Base-by-base conservation (phyloP, 2,113 vertebrate genomes). In the Australoheros scitulus region DNA sequence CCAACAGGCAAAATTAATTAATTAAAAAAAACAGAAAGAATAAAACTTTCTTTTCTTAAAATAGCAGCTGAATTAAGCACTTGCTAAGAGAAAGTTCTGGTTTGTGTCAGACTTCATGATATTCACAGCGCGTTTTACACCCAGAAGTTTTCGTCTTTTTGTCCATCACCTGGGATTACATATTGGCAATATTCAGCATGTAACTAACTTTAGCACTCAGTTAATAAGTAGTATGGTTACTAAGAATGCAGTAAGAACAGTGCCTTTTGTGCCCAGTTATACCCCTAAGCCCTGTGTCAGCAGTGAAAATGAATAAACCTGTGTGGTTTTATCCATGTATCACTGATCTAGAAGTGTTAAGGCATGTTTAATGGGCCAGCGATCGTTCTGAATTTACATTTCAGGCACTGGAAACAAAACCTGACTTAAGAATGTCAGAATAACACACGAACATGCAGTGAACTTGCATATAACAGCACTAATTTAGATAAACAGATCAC, bases 341-440 rank as follows among this genome's bases (percentile, higher is more conserved):
- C 47, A 56, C 59, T 80, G 65, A 76, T 90, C 82, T 65, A 80
- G 68, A 92, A 85, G 79, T 80, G 91, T 95, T 85, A 55, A 92
- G 91, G 89, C 93, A 94, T 87, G 91, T 95, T 94, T 91, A 55
- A 82, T 57, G 81, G 72, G 14, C 32, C 29, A 72, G 83, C 84
- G 58, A 29, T 61, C 82, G 65, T 86, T 88, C 60, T 56, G 38
- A 84, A 89, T 80, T 92, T 91, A 36, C 81, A 90, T 91, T 92
- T 82, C 74, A 63, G 93, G 91, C 87, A 47, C 61, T 87, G 87
- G 77, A 91, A 94, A 91, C 84, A 88, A 80, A 90, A 92, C 80
- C 82, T 86, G 83, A 92, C 79, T 65, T 47, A 80, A 80, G 75
- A 85, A 34, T n/a, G 50, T 50, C 41, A 70, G 64, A 50, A 10